Percentiles rank a stretch among this genome's conserved stretches.
Conservation (phyloP, 2,113 vertebrate species). For the Tupaia tana region DNA sequence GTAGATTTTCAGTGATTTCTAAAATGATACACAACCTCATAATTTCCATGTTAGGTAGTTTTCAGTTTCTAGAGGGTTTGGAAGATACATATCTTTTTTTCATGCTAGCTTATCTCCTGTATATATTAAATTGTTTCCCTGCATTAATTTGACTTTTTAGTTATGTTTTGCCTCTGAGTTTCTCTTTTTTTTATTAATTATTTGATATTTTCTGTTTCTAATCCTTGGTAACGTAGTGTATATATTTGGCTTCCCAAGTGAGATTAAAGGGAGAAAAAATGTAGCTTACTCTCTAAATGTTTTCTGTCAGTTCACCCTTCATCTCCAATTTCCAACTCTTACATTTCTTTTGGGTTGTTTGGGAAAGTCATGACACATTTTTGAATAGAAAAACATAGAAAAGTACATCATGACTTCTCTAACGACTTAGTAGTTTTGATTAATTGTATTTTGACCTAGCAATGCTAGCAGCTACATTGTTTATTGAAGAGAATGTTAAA, state of each 20-base stretch:
- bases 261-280: conserved; percentile 22
- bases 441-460: conserved; percentile 22
- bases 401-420: too few species aligned
- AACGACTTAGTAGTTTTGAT: neutral
- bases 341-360: neutral
- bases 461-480: neutral
- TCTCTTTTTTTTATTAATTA: conserved; percentile 36
- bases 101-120: conserved; percentile 37
- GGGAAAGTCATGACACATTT: too few species aligned
- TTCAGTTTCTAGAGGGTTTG: conserved; percentile 53
- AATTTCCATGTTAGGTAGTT: conserved; percentile 24
- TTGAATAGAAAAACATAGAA: too few species aligned
- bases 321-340: neutral
- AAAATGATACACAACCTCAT: conserved; percentile 34
- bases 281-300: conserved; percentile 34
- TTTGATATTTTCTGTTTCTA: conserved; percentile 48
- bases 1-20: conserved; percentile 42
- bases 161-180: conserved; percentile 43
- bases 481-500: conserved; percentile 25
- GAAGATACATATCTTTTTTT: conserved; percentile 39
- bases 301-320: conserved; percentile 36
- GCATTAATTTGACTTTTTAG: conserved; percentile 51
- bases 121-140: conserved; percentile 32
- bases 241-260: conserved; percentile 43
- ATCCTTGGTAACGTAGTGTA: conserved; percentile 13